Evolutionary conservation across 2,888 invertebrate species (phyloP).

Genomic region (Adineta ricciae): DNA sequence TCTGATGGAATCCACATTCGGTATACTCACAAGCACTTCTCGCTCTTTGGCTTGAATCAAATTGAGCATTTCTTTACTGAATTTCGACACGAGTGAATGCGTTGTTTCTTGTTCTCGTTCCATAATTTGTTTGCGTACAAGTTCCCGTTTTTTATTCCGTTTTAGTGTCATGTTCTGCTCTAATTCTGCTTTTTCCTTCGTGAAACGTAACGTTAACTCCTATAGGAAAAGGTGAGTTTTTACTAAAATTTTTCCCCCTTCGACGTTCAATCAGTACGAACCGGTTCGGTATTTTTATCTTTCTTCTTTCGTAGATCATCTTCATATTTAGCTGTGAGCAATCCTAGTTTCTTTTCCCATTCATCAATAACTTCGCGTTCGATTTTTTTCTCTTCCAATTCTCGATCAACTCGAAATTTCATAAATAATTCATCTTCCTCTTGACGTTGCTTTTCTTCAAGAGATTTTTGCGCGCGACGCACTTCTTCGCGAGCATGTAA

Average conservation of each 20-base stretch:
- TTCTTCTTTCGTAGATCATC: slow-evolving; percentile 27
- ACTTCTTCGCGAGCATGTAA: slow-evolving; percentile 36
- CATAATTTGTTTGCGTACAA: slow-evolving; percentile 77
- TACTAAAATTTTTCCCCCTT: too few species aligned
- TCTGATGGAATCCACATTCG: too few species aligned
- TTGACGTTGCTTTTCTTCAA: slow-evolving; percentile 39
- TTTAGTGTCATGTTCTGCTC: slow-evolving; percentile 84
- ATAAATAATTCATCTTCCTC: slow-evolving; percentile 29
- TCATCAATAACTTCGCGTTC: slow-evolving; percentile 73
- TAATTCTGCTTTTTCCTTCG: slow-evolving; percentile 79
- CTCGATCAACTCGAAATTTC: slow-evolving; percentile 41
- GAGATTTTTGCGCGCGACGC: slow-evolving; percentile 44
- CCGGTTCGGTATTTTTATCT: slow-evolving; percentile 18
- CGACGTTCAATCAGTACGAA: neutral
- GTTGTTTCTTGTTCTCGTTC: slow-evolving; percentile 89
- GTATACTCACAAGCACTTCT: slow-evolving; percentile 52
- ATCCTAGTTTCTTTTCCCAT: slow-evolving; percentile 46
- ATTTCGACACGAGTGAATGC: slow-evolving; percentile 86
- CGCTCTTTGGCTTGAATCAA: slow-evolving; percentile 82
- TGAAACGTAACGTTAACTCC: slow-evolving; percentile 60
- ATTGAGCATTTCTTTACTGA: slow-evolving; percentile 94
- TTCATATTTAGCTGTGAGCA: slow-evolving; percentile 39
- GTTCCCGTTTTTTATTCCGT: slow-evolving; percentile 79
- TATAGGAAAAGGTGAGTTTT: slow-evolving; percentile 22
- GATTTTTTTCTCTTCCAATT: slow-evolving; percentile 73